Evolutionary conservation across 2,888 invertebrate genomes (phyloP), one percentile per base, ranked within the genome.

Genomic region (Lasioglossum marginatum): DNA sequence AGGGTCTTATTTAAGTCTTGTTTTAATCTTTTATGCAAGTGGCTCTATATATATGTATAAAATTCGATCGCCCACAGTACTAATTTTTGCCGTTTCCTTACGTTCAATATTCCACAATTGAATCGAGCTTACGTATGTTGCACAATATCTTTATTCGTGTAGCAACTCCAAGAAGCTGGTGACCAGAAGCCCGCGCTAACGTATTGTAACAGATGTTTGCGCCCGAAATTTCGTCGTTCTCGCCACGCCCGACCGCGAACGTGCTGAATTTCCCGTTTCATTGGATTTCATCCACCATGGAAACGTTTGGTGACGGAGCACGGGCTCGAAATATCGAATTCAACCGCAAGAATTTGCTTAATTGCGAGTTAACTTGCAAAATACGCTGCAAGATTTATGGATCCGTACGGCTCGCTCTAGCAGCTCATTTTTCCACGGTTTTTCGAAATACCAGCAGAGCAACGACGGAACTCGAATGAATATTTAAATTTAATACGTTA

Each of bases 331-430:
- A 68, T 34, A 66, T 66, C 66, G 34, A 10, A 66, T 66, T 19
- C 68, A 37, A 37, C 37, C 34, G 66, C 19, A 66, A 66, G 68
- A 60, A 75, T 75, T 52, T 75, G 75, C 75, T 57, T 75, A 75
- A 75, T 75, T 75, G 57, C 37, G 40, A 75, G 52, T 75, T 40
- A 60, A 34, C 37, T 43, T 71, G 71, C 60, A 68, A 68, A 68
- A 68, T 23, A 37, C 37, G 34, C 37, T 23, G 37, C 10, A 37
- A 68, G 68, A 40, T 68, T 68, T 68, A 68, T 14, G 68, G n/a
- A n/a, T 23, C 37, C 34, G 23, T 19, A 0, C 68, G 23, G 37
- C 34, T 68, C 37, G 23, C 23, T 37, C n/a, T 10, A 31, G 27
- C 27, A 1, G 60, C 34, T 66, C 19, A 37, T 68, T 37, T 68